These are phyloP conservation scores for Agelas oroides DNA, from an alignment of 37 sponge, comb jelly and placozoan species.

Conservation along the genomic window DNA sequence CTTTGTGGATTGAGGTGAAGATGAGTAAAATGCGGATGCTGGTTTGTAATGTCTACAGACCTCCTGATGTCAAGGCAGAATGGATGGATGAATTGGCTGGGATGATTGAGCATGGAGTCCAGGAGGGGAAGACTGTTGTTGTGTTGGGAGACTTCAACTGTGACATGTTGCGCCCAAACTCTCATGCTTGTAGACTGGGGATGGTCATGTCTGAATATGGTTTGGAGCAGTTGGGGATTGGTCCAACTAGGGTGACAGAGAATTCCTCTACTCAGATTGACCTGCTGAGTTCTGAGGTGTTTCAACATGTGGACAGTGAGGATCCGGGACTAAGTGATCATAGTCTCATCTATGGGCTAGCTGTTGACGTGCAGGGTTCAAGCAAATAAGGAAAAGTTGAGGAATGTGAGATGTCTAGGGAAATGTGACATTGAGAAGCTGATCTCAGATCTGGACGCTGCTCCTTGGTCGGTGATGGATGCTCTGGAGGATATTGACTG, in stretches of 20 bases:
- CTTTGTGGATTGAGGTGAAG: slow-evolving; percentile 33
- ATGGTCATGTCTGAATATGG: slow-evolving; percentile 23
- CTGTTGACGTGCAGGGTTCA: background rate
- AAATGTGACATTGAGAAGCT: background rate
- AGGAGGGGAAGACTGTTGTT: slow-evolving; percentile 3
- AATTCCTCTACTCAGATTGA: slow-evolving; percentile 27
- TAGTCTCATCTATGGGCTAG: slow-evolving; percentile 15
- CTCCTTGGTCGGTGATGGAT: slow-evolving; percentile 42
- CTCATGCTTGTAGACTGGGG: background rate
- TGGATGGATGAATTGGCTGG: slow-evolving; percentile 23
- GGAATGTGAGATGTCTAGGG: slow-evolving; percentile 8
- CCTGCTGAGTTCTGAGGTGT: slow-evolving; percentile 1
- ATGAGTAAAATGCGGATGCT: background rate
- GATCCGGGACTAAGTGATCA: slow-evolving; percentile 39
- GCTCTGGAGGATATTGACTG: slow-evolving; percentile 28
- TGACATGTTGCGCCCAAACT: background rate
- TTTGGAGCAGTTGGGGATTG: background rate
- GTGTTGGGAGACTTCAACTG: slow-evolving; percentile 41
- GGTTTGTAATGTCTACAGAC: slow-evolving; percentile 22
- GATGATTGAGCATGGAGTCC: slow-evolving; percentile 4
- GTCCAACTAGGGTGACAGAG: slow-evolving; percentile 26
- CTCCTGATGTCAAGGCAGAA: slow-evolving; percentile 2
- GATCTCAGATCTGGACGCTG: background rate
- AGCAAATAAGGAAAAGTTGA: background rate
- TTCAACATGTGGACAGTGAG: background rate